Base-by-base conservation (phyloP, 1,140 invertebrate genomes). In the Nasonia vitripennis region DNA sequence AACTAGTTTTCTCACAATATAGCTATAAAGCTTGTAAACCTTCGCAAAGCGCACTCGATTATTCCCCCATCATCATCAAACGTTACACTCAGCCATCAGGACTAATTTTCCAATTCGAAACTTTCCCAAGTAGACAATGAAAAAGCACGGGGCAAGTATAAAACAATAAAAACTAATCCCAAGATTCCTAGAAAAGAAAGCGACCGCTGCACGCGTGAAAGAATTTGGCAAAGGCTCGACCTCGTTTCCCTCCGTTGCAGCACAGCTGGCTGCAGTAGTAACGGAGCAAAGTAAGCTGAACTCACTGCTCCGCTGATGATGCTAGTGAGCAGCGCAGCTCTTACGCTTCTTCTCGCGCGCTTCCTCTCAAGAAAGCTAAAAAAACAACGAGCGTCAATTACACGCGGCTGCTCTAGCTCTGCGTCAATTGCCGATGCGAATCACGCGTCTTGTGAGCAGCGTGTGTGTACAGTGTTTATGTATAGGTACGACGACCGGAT, bases 171-270 rank as follows among this genome's bases (percentile, higher is more conserved):
- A 77, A 77, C 73, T 83, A 75, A 68, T 45, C 11, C 20, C 31
- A 12, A 73, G 70, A 73, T 78, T 84, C 75, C 20, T 4, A 70
- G 83, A 84, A 84, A 78, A 84, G 83, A 84, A 84, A 78, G 67
- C 62, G 62, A 20, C 73, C 51, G 31, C 45, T 71, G 31, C 45
- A 79, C 45, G 77, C 67, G 67, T 84, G 83, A 84, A 84, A 84
- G 83, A 79, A 84, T 84, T 84, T 74, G 83, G 75, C 77, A 79
- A 74, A 79, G 41, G 51, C 17, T 73, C 68, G 83, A 84, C 83
- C 83, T 79, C 41, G 34, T 84, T 84, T 78, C 73, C 37, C 70
- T n/a, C 17, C 73, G 31, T 9, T 45, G n/a, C 12, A 37, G 23
- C 45, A 11, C 45, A 48, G 48, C 17, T 17, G 41, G n/a, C 20